Percentiles rank a stretch among this genome's conserved stretches.
These are phyloP conservation scores for Epistrophella euchroma DNA, from an alignment of 2,888 invertebrate species.

Conservation along the genomic window DNA sequence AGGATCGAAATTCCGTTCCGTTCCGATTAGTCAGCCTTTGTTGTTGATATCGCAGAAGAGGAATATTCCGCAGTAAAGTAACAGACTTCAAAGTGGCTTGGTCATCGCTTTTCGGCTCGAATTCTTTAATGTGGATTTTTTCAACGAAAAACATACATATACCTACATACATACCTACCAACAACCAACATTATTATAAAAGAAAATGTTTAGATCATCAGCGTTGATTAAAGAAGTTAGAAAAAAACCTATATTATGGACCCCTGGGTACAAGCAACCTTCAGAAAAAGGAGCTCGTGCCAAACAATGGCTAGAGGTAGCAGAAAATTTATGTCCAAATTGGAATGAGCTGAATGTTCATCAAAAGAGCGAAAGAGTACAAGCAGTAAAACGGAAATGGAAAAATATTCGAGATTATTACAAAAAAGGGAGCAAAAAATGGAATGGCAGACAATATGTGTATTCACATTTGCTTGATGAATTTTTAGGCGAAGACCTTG, in stretches of 20 bases:
- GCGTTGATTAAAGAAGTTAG: conserved; percentile 32
- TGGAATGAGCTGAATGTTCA: background rate
- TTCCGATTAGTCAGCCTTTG: background rate
- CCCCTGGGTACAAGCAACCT: conserved; percentile 1
- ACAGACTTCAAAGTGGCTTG: conserved; percentile 9
- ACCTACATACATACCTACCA: background rate
- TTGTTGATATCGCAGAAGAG: background rate
- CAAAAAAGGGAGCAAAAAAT: conserved; percentile 13
- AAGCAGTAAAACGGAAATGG: conserved; percentile 20
- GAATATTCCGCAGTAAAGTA: conserved; percentile 45
- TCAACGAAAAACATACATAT: background rate
- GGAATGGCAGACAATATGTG: conserved; percentile 21
- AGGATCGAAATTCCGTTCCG: background rate
- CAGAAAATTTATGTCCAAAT: background rate
- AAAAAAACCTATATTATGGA: conserved; percentile 38
- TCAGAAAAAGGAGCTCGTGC: conserved; percentile 14
- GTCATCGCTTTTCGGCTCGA: background rate
- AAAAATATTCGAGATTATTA: conserved; percentile 41
- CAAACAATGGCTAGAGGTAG: conserved; percentile 35
- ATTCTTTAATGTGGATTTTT: background rate
- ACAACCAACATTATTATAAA: background rate
- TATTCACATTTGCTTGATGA: conserved; percentile 30
- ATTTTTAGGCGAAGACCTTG: background rate
- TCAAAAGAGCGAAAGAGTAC: conserved; percentile 23
- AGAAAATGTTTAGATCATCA: conserved; percentile 29